phyloP scores from a whole-genome alignment of 2,888 invertebrate genomes.

The Blastobasis adustella region DNA sequence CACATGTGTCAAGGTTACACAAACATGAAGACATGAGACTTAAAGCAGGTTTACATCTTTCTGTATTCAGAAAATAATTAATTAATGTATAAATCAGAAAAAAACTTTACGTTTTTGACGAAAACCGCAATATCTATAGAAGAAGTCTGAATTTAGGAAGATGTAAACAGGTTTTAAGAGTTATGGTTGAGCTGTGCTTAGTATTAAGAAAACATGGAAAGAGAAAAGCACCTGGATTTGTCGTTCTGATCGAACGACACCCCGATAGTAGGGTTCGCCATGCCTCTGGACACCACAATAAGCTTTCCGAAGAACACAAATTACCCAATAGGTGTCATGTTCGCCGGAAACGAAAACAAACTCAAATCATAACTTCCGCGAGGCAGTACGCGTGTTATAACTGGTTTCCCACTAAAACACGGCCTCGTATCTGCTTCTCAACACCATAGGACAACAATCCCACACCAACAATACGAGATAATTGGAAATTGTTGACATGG shows the following conservation, averaged over 20 bases:
- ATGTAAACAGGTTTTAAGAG: no score
- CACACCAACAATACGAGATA: conserved; percentile 33
- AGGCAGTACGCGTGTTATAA: conserved; percentile 17
- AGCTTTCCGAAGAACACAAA: conserved; percentile 20
- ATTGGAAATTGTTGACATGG: conserved; percentile 63
- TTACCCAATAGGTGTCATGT: conserved; percentile 45
- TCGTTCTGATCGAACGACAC: conserved; percentile 82
- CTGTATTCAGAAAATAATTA: no score
- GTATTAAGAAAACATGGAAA: background rate
- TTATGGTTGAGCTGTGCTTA: no score
- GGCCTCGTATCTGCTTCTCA: conserved; percentile 16
- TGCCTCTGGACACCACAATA: conserved; percentile 36
- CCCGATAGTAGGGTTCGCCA: conserved; percentile 75
- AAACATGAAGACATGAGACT: no score
- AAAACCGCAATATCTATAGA: no score
- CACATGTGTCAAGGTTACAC: no score
- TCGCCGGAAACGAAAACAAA: conserved; percentile 43
- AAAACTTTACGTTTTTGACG: no score
- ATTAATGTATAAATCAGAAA: no score
- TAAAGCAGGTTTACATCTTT: no score
- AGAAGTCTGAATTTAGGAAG: no score
- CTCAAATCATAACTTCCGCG: conserved; percentile 39
- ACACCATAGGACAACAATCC: conserved; percentile 24
- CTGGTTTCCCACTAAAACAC: conserved; percentile 19
- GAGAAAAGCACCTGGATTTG: conserved; percentile 71